Evolutionary conservation across 1,140 invertebrate species (phyloP), one percentile per base, ranked within the genome.

Genomic region (Solenopsis fugax): DNA sequence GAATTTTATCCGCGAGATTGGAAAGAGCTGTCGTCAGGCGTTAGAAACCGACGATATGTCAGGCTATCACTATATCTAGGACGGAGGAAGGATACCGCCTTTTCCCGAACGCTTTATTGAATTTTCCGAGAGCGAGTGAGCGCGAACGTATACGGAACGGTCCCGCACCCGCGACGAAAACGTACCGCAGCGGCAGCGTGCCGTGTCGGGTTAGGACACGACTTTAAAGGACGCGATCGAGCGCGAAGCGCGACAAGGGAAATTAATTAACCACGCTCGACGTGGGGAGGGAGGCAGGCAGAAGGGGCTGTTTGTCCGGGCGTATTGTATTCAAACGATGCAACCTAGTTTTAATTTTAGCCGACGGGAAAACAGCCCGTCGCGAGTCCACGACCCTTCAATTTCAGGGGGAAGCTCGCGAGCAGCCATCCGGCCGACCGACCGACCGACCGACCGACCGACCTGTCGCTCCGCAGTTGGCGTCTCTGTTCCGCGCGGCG

Each of bases 241-340:
- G 45, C 85, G 78, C 60, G 60, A 54, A 65, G n/a, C 67, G 52
- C 21, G 67, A 89, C 54, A 76, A 89, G 73, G 82, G 54, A 81
- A 88, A 86, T 89, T 86, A 89, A 89, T 89, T 86, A 80, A 84
- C 69, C 60, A 24, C 86, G 45, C 73, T 87, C 72, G 78, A 48
- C 0, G 7, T 12, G 10, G 45, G 37, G 34, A 9, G 29, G 29
- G 34, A 34, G 54, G 21, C 41, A 34, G 54, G 6, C 6, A 72
- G 24, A 67, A 21, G 18, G 24, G 21, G 16, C 71, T 75, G 78
- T 78, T 88, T 72, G 69, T 84, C 48, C 73, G 73, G 48, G 82
- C 62, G 58, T 54, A 85, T 85, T 78, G 82, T 78, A 78, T 78
- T 85, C 82, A 56, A 64, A 85, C 87, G 72, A 71, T 72, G 29